Base-by-base conservation (phyloP, 2,888 invertebrate species). In the Alitta virens region DNA sequence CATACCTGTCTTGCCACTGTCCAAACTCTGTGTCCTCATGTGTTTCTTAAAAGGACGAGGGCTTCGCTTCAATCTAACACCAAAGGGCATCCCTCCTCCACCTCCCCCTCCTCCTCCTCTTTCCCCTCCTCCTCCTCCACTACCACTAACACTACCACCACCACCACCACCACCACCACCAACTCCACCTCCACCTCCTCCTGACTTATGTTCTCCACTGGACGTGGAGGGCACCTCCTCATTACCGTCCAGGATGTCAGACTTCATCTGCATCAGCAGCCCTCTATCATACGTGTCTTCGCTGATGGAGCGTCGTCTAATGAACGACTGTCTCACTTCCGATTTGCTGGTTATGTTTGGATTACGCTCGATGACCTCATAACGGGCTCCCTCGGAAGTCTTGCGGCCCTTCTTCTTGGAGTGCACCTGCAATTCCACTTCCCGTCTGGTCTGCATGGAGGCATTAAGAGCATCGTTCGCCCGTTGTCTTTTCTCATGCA, bases 211-310 rank as follows among this genome's bases (percentile, higher is more conserved):
- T 42, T 21, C 12, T 51, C 12, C 26, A 25, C 33, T 21, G 54
- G 60, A 40, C 23, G 43, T 18, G 52, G 50, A 23, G 49, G 18
- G 23, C 3, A 16, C 7, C 49, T 23, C 49, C 25, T 43, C 21
- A 23, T 27, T 33, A 26, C 26, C 27, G n/a, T 38, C 33, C 26
- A 27, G 21, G 1, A 51, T 18, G 14, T 25, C 21, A 9, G 46
- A 12, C 12, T 49, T 43, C 27, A 56, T 49, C 27, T 23, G 38
- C 43, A 50, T 7, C 5, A 27, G 18, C 2, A 60, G 64, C 40
- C 24, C 61, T 9, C 67, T 60, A 59, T 70, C 64, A 40, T 70
- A 67, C 14, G 65, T 67, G 57, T 70, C 69, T 25, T 70, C 70
- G 42, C 70, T 70, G 53, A 70, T 70, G 18, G 70, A 70, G 24